Conservation (phyloP, 2,797 vertebrate species). For the Pseudomugil tenellus region DNA sequence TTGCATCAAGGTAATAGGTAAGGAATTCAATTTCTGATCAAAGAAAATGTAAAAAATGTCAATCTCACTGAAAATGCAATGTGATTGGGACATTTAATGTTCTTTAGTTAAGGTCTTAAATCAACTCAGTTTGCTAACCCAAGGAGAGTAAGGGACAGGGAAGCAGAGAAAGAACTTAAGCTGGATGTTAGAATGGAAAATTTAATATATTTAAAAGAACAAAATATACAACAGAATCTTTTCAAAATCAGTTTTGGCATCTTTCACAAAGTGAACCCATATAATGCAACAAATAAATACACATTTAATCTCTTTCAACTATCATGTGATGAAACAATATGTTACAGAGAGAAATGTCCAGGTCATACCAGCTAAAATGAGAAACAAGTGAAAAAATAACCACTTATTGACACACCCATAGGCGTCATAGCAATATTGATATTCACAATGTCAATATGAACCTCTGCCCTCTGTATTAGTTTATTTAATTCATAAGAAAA, state of each 20-base stretch:
- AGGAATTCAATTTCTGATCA: not conserved
- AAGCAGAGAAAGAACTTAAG: not conserved
- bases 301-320: too few relatives aligned
- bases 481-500: not conserved
- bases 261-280: not conserved
- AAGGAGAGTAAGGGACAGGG: not conserved
- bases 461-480: not conserved
- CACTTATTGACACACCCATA: not conserved
- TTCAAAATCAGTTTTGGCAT: not conserved
- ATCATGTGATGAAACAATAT: not conserved
- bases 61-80: not conserved
- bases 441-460: not conserved
- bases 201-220: too few relatives aligned
- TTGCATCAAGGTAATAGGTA: slow-evolving; percentile 1
- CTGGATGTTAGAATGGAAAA: not conserved
- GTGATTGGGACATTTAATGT: not conserved
- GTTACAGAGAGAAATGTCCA: not conserved
- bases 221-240: not conserved
- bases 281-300: not conserved
- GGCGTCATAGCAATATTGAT: not conserved
- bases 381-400: not conserved
- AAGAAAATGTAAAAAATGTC: slow-evolving; percentile 1
- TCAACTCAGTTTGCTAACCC: not conserved
- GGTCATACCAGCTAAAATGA: not conserved
- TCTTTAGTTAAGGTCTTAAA: not conserved